These are phyloP conservation scores for Chauna torquata DNA, from an alignment of 2,113 vertebrate species.

Conservation along the genomic window DNA sequence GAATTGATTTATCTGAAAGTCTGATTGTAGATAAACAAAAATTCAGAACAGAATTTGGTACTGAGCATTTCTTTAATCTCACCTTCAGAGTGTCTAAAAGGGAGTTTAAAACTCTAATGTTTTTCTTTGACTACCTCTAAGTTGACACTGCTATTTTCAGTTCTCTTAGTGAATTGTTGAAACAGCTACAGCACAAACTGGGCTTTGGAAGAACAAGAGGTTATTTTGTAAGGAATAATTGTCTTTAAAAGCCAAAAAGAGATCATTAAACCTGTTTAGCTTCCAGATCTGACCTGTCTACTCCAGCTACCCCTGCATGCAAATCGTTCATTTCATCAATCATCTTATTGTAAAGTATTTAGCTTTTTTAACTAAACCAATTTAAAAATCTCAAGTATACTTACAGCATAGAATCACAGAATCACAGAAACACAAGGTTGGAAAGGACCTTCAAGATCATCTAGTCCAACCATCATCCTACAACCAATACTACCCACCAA, in stretches of 20 bases:
- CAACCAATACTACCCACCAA: too few species aligned
- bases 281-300: neutral
- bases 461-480: too few species aligned
- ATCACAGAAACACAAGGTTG: too few species aligned
- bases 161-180: neutral
- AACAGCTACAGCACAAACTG: neutral
- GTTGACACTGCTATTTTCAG: neutral
- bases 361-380: neutral
- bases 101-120: neutral
- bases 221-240: neutral
- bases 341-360: neutral
- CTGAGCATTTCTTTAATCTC: neutral
- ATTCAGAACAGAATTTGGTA: neutral
- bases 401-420: too few species aligned
- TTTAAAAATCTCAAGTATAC: neutral
- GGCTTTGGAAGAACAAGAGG: neutral
- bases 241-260: neutral
- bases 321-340: neutral
- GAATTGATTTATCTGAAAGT: neutral
- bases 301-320: neutral
- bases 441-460: too few species aligned
- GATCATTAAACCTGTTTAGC: neutral
- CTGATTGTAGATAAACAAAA: neutral
- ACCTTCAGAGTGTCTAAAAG: neutral
- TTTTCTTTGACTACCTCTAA: neutral